Percentiles rank a stretch among this genome's conserved stretches.
phyloP scores from a whole-genome alignment of 2,797 vertebrate species.

The Enteromius radiatus region DNA sequence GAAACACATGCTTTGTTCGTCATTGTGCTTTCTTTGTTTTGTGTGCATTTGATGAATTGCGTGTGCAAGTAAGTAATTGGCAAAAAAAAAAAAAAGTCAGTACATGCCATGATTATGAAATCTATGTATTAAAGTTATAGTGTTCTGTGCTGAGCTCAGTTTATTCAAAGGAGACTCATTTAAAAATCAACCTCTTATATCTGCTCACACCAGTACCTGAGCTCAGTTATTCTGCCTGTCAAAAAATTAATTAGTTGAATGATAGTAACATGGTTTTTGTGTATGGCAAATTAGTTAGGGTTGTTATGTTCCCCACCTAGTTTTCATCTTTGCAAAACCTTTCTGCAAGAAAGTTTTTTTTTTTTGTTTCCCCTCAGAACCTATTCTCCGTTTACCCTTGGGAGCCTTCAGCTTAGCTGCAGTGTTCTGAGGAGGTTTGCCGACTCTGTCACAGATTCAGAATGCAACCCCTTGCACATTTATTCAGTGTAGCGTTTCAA shows the following conservation, averaged over 20 bases:
- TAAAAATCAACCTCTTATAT: conserved; percentile 68
- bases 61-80: neutral
- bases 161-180: neutral
- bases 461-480: conserved; percentile 24
- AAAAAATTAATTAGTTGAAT: conserved; percentile 77
- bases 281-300: neutral
- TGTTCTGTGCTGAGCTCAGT: neutral
- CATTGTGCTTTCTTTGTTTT: conserved; percentile 39
- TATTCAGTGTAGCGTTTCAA: conserved; percentile 22
- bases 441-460: neutral
- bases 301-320: neutral
- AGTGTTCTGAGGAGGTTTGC: conserved; percentile 7
- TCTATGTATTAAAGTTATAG: conserved; percentile 58
- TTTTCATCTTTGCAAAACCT: neutral
- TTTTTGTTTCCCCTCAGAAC: neutral
- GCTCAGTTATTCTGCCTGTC: conserved; percentile 54
- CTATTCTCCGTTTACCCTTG: neutral
- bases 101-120: neutral
- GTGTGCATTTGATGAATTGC: conserved; percentile 26
- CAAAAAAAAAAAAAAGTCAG: neutral
- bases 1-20: conserved; percentile 18
- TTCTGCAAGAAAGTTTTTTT: neutral
- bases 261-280: conserved; percentile 62
- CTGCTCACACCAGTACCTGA: conserved; percentile 77
- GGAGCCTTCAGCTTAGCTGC: conserved; percentile 25